Base-by-base conservation (phyloP, 2,797 vertebrate species). In the Myotis myotis region DNA sequence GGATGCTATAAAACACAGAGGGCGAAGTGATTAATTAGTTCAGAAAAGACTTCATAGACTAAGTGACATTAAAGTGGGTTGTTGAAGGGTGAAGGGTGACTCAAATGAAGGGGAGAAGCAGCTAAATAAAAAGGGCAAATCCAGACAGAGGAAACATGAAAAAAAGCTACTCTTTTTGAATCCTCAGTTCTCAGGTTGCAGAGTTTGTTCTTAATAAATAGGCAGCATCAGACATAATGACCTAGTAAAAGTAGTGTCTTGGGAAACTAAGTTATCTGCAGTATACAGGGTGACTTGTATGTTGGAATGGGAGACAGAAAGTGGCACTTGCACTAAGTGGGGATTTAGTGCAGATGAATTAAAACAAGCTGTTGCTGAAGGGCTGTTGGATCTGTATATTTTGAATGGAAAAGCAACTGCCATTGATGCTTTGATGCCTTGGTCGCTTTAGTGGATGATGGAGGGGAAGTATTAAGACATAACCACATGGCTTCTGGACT, bases 21-120 rank as follows among this genome's bases (percentile, higher is more conserved):
- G 28, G 60, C 44, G 16, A 90, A 90, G 83, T 88, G 72, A 91
- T 93, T 80, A 33, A 87, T 95, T 96, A 66, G 57, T 79, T 93
- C 51, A 92, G 82, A 86, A 89, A 92, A 86, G 64, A 10, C 55
- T 92, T 96, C 55, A 25, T 33, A 71, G 84, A 93, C 33, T 6
- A 94, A 78, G 36, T 53, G 90, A 57, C 72, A 38, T 93, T 79
- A 76, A 87, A 87, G 70, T 30, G 36, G 1, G 17, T 23, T 71
- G 36, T 38, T 95, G 88, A 96, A 81, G 22, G 20, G 91, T 87
- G 28, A 87, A 51, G 38, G 6, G n/a, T 86, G 91, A 80, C 49
- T 90, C n/a, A 68, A 74, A 88, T 79, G 75, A 95, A 82, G 64
- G 36, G 5, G 22, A 10, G 44, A 88, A 87, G 25, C 19, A 66